Base-by-base conservation (phyloP, 2,797 vertebrate species). In the Enteromius afrohamiltoni region DNA sequence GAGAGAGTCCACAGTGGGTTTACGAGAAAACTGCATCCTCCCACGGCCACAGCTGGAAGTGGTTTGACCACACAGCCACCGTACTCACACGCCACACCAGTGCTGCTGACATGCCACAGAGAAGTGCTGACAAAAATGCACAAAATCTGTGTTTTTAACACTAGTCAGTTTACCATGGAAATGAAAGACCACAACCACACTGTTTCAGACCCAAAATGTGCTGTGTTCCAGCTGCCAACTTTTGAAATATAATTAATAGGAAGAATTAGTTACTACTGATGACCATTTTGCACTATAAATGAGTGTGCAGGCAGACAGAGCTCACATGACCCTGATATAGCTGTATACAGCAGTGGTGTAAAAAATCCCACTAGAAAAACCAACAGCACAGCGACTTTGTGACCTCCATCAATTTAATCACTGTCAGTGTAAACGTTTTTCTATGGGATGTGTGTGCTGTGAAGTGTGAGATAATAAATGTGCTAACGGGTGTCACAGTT, bases 1-100 rank as follows among this genome's bases (percentile, higher is more conserved):
- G 58, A 75, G 10, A 40, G 34, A 31, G 23, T 26, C 47, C 42
- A 42, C 71, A 55, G 10, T 53, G 8, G 6, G 31, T 53, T 82
- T 82, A 67, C 58, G 23, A 82, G 71, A 53, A n/a, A 34, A 40
- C 2, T 1, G 29, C 29, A 64, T 74, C 45, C 47, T 67, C 45
- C 47, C 16, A 67, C 23, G 65, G 21, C 60, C 45, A 53, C 45
- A 82, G 42, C n/a, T 75, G 71, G 71, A 67, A 82, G 80, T 67
- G 80, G 62, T 76, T 76, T 73, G 53, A 34, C 40, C 55, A 81
- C 19, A 34, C 4, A 6, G 58, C 19, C 21, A 64, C 29, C 26
- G 6, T 64, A 37, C 55, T 64, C 69, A 64, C 58, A 64, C 2
- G 40, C 11, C 23, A 62, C 8, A 13, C 31, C 55, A 64, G 55